Conservation (phyloP, 2,113 vertebrate species). For the Geothlypis trichas region DNA sequence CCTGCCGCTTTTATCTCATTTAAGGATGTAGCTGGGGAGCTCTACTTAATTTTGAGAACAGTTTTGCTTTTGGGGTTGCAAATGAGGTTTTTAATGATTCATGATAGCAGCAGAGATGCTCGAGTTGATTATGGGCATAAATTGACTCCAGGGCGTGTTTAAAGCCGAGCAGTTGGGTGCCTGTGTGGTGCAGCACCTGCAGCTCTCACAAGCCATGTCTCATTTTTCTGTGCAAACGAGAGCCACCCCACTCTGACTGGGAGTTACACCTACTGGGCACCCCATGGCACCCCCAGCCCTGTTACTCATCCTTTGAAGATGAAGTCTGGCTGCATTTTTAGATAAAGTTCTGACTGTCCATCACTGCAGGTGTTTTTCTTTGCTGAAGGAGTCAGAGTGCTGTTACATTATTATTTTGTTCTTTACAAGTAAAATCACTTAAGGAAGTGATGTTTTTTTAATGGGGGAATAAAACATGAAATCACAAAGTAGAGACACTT, state of each 20-base stretch:
- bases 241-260: accelerated
- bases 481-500: not conserved
- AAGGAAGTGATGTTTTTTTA: not conserved
- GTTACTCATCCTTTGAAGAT: not conserved
- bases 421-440: not conserved
- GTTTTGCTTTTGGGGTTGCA: constrained; percentile 37
- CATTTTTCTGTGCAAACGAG: not conserved
- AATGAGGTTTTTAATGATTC: constrained; percentile 46
- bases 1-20: constrained; percentile 48
- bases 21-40: not conserved
- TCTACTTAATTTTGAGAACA: constrained; percentile 36
- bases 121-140: not conserved
- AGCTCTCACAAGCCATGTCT: not conserved
- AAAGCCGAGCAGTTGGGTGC: not conserved
- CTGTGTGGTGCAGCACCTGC: not conserved
- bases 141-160: not conserved
- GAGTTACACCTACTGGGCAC: accelerated
- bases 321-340: not conserved
- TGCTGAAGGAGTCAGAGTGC: not conserved
- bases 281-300: not conserved
- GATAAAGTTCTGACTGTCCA: not conserved
- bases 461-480: not conserved
- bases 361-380: not conserved
- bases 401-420: not conserved
- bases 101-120: not conserved